Base-by-base conservation (phyloP, 2,797 vertebrate genomes). In the Urosaurus nigricauda region DNA sequence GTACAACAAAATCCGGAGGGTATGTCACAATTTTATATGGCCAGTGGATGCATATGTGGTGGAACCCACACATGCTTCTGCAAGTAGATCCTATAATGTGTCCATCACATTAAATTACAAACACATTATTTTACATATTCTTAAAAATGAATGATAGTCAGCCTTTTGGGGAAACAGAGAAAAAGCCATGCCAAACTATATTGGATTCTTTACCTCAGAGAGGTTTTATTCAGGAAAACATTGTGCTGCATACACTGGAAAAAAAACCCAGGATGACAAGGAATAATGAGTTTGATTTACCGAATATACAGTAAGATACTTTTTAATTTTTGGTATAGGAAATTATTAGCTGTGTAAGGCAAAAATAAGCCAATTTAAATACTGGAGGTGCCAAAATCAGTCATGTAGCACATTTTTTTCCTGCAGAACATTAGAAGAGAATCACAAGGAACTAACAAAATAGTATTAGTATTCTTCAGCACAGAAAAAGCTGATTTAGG, bases 381-480 rank as follows among this genome's bases (percentile, higher is more conserved):
- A 93, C 92, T 93, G 93, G 92, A 95, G 87, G 93, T 84, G 77
- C 80, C 93, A 93, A 92, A 93, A 89, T 86, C 91, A 94, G 75
- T 70, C 91, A 86, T n/a, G 81, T 87, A 92, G 88, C 26, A 93
- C 87, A 85, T 82, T 84, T 93, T 79, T 89, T 89, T 53, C 75
- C 47, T 51, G 87, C 37, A 91, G 91, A 92, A 94, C 89, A 91
- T 95, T 94, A 95, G 75, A 93, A 92, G 84, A 94, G 83, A 94
- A 68, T 93, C 81, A 40, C 82, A 89, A 91, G 89, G 92, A 96
- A 83, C 53, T 90, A 94, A 79, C 77, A 90, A 95, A 92, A 94
- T 89, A 86, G 35, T 85, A 94, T 95, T 96, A 95, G 84, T 84
- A 94, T 96, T 96, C 94, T 92, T 94, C 90, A 88, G 78, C 86